Conservation (phyloP, 2,797 vertebrate species). For the Onychomys leucogaster region DNA sequence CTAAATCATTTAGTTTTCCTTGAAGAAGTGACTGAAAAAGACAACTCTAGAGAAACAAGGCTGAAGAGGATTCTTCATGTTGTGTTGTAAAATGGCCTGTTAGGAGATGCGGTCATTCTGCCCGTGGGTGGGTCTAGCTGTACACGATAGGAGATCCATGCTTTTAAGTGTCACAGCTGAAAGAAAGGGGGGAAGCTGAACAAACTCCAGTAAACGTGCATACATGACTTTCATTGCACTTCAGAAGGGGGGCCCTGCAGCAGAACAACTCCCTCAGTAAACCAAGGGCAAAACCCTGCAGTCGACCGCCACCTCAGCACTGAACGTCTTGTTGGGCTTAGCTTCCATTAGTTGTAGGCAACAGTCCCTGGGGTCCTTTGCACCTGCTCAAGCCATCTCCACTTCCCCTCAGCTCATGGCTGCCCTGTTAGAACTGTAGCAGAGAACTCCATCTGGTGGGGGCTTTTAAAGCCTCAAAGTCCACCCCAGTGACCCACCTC, state of each 20-base stretch:
- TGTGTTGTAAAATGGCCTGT: slow-evolving; percentile 91
- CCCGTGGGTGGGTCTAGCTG: slow-evolving; percentile 93
- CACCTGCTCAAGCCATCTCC: slow-evolving; percentile 74
- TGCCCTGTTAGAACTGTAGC: slow-evolving; percentile 74
- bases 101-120: slow-evolving; percentile 94
- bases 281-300: slow-evolving; percentile 75
- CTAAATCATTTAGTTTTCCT: slow-evolving; percentile 85
- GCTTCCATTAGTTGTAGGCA: slow-evolving; percentile 65
- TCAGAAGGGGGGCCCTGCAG: slow-evolving; percentile 82
- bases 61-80: slow-evolving; percentile 83
- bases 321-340: not conserved
- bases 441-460: slow-evolving; percentile 62
- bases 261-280: slow-evolving; percentile 76
- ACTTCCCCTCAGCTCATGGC: slow-evolving; percentile 76
- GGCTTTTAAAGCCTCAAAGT: not conserved
- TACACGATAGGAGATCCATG: slow-evolving; percentile 92
- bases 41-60: slow-evolving; percentile 88
- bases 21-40: slow-evolving; percentile 86
- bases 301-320: not conserved
- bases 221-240: slow-evolving; percentile 94
- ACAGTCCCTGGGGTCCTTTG: slow-evolving; percentile 67
- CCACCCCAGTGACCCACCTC: not conserved
- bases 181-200: slow-evolving; percentile 88
- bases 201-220: slow-evolving; percentile 85
- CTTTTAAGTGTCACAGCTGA: slow-evolving; percentile 91